These are phyloP conservation scores for Albula goreensis DNA, from an alignment of 2,113 vertebrate genomes.

Conservation along the genomic window DNA sequence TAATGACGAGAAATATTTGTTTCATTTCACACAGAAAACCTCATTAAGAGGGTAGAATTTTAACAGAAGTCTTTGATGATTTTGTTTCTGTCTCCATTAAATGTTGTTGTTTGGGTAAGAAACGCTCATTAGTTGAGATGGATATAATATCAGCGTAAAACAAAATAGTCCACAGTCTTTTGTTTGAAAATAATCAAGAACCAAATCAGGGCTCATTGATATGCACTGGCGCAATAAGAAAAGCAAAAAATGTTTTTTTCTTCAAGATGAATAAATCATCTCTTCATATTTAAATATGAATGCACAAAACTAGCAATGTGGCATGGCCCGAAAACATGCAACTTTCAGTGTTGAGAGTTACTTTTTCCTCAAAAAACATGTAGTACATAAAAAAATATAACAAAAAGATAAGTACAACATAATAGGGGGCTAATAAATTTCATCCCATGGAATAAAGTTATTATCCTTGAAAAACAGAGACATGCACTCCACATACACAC, in stretches of 20 bases:
- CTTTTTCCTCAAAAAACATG: too few relatives aligned
- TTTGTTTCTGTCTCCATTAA: background rate
- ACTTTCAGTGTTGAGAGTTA: too few relatives aligned
- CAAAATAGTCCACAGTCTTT: background rate
- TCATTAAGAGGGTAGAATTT: background rate
- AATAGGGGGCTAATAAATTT: too few relatives aligned
- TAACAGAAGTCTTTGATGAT: background rate
- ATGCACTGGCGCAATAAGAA: background rate
- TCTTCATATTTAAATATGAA: background rate
- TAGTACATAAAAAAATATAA: too few relatives aligned
- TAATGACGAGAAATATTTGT: background rate
- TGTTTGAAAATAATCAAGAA: background rate
- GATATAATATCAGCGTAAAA: background rate
- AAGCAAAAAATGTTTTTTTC: background rate
- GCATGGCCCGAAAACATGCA: background rate
- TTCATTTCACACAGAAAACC: background rate
- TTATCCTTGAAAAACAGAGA: too few relatives aligned
- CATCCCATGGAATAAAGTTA: too few relatives aligned
- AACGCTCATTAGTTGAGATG: background rate
- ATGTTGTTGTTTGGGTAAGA: background rate
- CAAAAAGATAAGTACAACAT: too few relatives aligned
- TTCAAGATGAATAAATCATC: background rate
- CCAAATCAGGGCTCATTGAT: background rate
- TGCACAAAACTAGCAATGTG: background rate
- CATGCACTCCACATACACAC: too few relatives aligned